Base-by-base conservation (phyloP, 2,888 invertebrate genomes). In the Melanophora roralis region DNA sequence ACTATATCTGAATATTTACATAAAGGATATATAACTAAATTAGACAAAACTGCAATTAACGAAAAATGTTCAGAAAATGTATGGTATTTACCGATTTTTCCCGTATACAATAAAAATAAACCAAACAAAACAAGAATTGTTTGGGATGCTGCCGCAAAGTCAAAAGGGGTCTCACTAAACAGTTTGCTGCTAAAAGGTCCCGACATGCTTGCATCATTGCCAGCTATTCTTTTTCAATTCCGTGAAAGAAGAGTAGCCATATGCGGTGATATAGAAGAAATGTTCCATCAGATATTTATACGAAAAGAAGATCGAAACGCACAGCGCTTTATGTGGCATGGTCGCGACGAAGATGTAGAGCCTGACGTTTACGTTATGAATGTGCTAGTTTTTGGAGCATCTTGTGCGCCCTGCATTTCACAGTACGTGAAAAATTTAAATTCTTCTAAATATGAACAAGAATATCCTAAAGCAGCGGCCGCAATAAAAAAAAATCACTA, bases 1-100 rank as follows among this genome's bases (percentile, higher is more conserved):
- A 74, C 51, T 1, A 59, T 74, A 19, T 11, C 2, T 4, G 51
- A 73, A 19, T 73, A 73, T 57, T 23, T 27, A 36, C 16, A 8
- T 1, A 62, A 72, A 45, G 55, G 62, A 19, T 72, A 45, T 32
- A 64, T 62, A 27, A 53, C 7, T 12, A 73, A 65, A 55, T 27
- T 73, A 9, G 9, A 59, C 7, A 43, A 32, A 40, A 32, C 14
- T 2, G 16, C 38, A 16, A 19, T 0, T n/a, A 2, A 19, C 4
- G 23, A 49, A 14, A 43, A 59, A 0, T n/a, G 8, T 7, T 43
- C 27, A 5, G 4, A 34, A 1, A 83, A 69, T 43, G 79, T 68
- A 6, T 85, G 85, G 85, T 85, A 84, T 43, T 40, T 85, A 12
- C 85, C 85, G n/a, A 83, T 84, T 60, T 85, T 75, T 21, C 71